A percentile compares a stretch with the other conserved stretches of the same genome.
Conservation (phyloP, 2,888 invertebrate species). For the Himalopsyche tibetana region DNA sequence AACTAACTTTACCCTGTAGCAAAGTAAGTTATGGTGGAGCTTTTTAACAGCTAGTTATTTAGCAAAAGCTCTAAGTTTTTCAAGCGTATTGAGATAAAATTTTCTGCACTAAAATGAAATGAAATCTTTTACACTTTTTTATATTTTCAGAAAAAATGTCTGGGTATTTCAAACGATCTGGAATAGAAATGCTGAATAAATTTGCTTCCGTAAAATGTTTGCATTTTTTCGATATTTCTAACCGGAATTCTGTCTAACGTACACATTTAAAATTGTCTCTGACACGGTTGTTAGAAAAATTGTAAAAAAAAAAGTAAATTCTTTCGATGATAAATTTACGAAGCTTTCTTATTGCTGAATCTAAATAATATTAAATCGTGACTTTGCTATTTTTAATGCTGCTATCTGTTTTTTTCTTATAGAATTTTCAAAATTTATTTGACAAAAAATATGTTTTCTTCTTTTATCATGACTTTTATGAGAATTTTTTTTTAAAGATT, state of each 20-base stretch:
- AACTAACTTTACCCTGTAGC: not conserved
- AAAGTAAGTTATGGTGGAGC: not conserved
- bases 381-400: no score
- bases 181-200: not conserved
- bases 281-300: no score
- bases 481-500: no score
- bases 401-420: no score
- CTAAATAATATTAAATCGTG: no score
- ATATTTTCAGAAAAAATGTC: not conserved
- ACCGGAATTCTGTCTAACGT: not conserved
- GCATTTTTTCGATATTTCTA: not conserved
- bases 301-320: no score
- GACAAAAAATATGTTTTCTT: no score
- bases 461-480: no score
- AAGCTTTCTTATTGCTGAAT: no score
- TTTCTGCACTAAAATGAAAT: not conserved
- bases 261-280: no score
- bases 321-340: no score
- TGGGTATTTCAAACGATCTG: not conserved
- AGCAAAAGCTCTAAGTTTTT: not conserved
- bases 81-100: not conserved
- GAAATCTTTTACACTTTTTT: not conserved
- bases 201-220: not conserved
- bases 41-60: not conserved
- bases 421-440: no score